Conservation (phyloP, 2,797 vertebrate genomes). For the Peromyscus eremicus region DNA sequence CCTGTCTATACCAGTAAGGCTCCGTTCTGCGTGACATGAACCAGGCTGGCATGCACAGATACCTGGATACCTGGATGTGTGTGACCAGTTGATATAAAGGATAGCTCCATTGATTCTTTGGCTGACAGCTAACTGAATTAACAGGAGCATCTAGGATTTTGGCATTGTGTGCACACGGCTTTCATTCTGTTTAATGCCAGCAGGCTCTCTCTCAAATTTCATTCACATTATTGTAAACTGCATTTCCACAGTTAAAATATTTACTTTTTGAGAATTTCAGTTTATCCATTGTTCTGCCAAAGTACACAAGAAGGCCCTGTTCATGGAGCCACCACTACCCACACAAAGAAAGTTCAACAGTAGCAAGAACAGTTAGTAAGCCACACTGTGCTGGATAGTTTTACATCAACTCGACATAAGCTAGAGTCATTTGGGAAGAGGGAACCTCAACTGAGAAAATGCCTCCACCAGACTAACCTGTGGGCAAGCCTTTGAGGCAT, state of each 20-base stretch:
- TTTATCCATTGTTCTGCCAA: not conserved
- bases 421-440: not conserved
- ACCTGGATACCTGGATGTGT: not conserved
- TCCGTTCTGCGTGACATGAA: not conserved
- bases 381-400: not conserved
- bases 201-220: not conserved
- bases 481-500: not conserved
- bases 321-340: not conserved
- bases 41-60: rapidly evolving
- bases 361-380: not conserved
- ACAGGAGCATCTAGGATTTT: not conserved
- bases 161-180: not conserved
- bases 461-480: not conserved
- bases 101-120: not conserved
- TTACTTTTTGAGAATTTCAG: not conserved
- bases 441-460: not conserved
- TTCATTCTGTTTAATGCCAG: not conserved
- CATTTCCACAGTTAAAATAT: conserved; percentile 43
- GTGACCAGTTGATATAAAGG: not conserved
- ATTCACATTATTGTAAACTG: not conserved
- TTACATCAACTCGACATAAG: not conserved
- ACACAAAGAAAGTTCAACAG: not conserved
- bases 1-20: not conserved
- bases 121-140: not conserved
- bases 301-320: not conserved